Conservation (phyloP, 2,113 vertebrate genomes). For the Pseudolaguvia tuberculata region DNA sequence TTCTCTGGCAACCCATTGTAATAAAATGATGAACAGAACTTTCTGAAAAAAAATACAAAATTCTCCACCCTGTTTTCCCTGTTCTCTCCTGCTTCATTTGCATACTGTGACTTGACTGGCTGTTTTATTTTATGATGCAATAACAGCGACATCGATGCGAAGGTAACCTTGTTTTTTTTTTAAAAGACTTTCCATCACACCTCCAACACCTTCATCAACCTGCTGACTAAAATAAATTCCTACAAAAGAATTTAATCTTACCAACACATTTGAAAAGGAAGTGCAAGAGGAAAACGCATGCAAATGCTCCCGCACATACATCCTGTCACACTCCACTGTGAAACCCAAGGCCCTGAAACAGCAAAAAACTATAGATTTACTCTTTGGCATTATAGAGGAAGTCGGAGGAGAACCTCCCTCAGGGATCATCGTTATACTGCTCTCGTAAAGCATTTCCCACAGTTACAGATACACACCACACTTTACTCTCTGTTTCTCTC, state of each 20-base stretch:
- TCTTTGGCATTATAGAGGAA: background rate
- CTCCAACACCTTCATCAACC: background rate
- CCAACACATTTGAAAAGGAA: slow-evolving; percentile 21
- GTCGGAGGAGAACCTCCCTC: background rate
- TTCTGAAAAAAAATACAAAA: too few relatives aligned
- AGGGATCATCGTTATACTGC: slow-evolving; percentile 6
- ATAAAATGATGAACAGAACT: too few relatives aligned
- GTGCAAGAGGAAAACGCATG: background rate
- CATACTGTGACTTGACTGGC: background rate
- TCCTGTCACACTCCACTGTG: background rate
- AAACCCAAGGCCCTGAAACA: slow-evolving; percentile 19
- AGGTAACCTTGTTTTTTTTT: background rate
- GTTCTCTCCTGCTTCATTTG: background rate
- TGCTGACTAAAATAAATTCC: slow-evolving; percentile 17
- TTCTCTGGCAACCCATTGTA: background rate
- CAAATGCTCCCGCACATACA: background rate
- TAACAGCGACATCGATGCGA: background rate
- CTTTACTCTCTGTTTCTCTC: background rate
- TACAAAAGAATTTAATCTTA: background rate
- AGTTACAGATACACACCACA: background rate
- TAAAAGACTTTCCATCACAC: background rate
- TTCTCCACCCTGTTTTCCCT: too few relatives aligned
- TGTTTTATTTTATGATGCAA: slow-evolving; percentile 15
- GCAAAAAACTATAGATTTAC: slow-evolving; percentile 31
- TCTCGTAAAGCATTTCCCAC: slow-evolving; percentile 1